Evolutionary conservation across 2,113 vertebrate genomes (phyloP).

Genomic region (Seriola quinqueradiata): DNA sequence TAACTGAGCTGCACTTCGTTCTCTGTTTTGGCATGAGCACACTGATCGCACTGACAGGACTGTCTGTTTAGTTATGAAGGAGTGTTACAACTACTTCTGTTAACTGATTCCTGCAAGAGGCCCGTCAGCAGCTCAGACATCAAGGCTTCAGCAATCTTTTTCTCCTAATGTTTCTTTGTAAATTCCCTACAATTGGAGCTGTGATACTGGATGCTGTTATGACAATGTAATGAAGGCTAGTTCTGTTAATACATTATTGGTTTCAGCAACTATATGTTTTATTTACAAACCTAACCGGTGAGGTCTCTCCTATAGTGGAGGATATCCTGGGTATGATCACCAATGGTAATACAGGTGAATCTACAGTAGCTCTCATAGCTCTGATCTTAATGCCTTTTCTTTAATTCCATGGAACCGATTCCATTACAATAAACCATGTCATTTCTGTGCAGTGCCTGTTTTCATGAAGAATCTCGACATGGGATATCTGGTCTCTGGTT

Average conservation of each 20-base stretch:
- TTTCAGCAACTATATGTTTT: too few species aligned
- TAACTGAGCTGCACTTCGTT: conserved; percentile 45
- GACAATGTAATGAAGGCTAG: neutral
- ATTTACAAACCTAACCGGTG: neutral
- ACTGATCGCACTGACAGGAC: conserved; percentile 24
- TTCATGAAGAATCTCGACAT: neutral
- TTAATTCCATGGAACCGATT: neutral
- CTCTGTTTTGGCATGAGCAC: conserved; percentile 44
- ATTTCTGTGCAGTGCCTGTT: neutral
- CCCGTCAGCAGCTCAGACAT: too few species aligned
- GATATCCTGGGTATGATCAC: neutral
- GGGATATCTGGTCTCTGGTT: neutral
- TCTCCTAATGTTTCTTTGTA: too few species aligned
- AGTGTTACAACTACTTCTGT: neutral
- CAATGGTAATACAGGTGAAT: neutral
- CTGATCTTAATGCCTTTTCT: neutral
- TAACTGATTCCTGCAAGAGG: conserved; percentile 16
- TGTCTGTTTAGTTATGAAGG: neutral
- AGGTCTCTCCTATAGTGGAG: too few species aligned
- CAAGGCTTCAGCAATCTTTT: too few species aligned
- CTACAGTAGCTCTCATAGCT: neutral
- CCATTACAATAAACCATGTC: neutral
- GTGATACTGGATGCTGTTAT: too few species aligned
- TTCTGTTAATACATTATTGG: neutral
- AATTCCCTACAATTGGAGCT: too few species aligned